Base-by-base conservation (phyloP, 2,888 invertebrate species). In the Eupithecia inturbata region DNA sequence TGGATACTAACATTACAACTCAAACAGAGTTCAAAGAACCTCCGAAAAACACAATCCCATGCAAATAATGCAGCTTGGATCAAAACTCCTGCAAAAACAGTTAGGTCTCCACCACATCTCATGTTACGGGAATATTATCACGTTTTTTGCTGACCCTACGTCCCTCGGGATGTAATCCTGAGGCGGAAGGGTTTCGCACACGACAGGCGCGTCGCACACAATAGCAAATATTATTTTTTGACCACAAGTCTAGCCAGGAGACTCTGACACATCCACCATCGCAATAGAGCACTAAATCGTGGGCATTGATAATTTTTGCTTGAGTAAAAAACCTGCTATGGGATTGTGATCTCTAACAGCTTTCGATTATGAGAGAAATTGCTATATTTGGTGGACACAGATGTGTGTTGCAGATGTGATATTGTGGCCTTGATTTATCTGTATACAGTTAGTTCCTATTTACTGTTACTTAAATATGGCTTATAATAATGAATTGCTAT, bases 141-240 rank as follows among this genome's bases (percentile, higher is more conserved):
- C 68, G 57, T 83, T 82, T 84, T 87, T 83, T 89, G 86, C 82
- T 73, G 71, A 81, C 88, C 66, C 76, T 90, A 79, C 82, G 26
- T 36, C 85, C 81, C 80, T 64, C 33, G 81, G 84, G 86, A 85
- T 82, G 78, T 88, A 89, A 89, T 87, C 87, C 77, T 84, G 74
- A 91, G 87, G 89, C 92, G 92, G 92, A 92, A 92, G 91, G 92
- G 91, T 90, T 91, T 81, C 81, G 82, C 85, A 88, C 90, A 90
- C 88, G 89, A 88, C 89, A 88, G 92, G 91, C 91, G 90, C 88
- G 89, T 82, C 80, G 63, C 62, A 72, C 77, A 73, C 79, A 81
- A 82, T 80, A 78, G 80, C 82, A 81, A 85, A 84, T 82, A 82
- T 83, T 83, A 81, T 82, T 83, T 63, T 76, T 81, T 85, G 80